Evolutionary conservation across 2,888 invertebrate genomes (phyloP), one percentile per base, ranked within the genome.

Genomic region (Tricholauxania praeusta): DNA sequence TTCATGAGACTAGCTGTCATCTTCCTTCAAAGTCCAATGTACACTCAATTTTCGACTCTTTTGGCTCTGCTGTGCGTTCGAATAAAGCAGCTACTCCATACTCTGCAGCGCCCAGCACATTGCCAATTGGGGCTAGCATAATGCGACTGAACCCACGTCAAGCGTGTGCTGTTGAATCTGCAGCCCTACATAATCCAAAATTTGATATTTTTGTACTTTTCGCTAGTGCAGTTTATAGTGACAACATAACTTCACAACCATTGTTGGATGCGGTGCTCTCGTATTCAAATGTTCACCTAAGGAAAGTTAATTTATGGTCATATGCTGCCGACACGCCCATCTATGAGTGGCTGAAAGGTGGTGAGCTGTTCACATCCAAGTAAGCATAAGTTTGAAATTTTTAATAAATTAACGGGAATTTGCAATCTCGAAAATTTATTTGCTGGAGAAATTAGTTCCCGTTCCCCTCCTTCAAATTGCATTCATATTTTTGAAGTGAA

Each of bases 161-260:
- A 79, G 86, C 86, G 0, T 87, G 87, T 76, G 84, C 87, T 0
- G 83, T 87, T n/a, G 87, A 87, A 79, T 87, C 87, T 0, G 84
- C 87, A 1, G 87, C 87, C 1, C 73, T 83, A 17, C 77, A 80
- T 55, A 87, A 87, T 80, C 85, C 87, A n/a, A 80, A 82, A 68
- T 80, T 81, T 3, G 79, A 83, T 72, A 77, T 87, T 12, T 87
- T 81, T 74, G 82, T 86, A 17, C 70, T 87, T 7, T 87, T 86
- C 75, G 82, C 87, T 19, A 81, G 84, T 68, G 84, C 85, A 19
- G 80, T 80, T 1, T 80, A 79, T 59, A 76, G 77, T 52, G 66
- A 76, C 52, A 80, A 79, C 19, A 48, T 70, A 14, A 80, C 76
- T 69, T 53, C 52, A 4, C 76, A 80, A 10, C 79, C 80, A 0